phyloP scores from a whole-genome alignment of 2,888 invertebrate genomes.

The Formica aserva region DNA sequence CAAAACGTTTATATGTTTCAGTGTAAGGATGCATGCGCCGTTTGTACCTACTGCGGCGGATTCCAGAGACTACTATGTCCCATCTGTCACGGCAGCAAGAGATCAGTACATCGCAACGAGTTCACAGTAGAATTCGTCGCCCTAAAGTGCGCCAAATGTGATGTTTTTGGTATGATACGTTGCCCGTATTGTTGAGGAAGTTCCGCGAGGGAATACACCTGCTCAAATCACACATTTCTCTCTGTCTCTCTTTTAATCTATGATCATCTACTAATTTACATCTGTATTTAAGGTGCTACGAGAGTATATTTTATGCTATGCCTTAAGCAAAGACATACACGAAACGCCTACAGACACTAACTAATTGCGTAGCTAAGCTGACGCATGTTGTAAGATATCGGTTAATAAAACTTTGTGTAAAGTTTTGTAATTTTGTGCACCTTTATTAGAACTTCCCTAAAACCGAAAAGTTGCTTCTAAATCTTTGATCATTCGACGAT shows the following conservation, averaged over 20 bases:
- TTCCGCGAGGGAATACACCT: conserved; percentile 27
- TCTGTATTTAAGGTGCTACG: conserved; percentile 77
- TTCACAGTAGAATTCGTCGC: conserved; percentile 98
- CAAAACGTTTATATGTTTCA: conserved; percentile 57
- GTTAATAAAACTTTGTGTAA: conserved; percentile 75
- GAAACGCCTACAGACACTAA: conserved; percentile 50
- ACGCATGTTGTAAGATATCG: conserved; percentile 74
- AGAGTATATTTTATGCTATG: conserved; percentile 67
- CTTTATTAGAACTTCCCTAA: neutral
- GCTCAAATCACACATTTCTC: conserved; percentile 43
- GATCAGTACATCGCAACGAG: conserved; percentile 96
- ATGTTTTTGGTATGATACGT: conserved; percentile 96
- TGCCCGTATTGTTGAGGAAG: conserved; percentile 92
- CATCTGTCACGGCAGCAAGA: conserved; percentile 98
- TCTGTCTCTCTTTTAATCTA: conserved; percentile 29
- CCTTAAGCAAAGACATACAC: conserved; percentile 52
- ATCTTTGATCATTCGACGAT: neutral
- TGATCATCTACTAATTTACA: conserved; percentile 61
- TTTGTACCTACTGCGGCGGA: conserved; percentile 95
- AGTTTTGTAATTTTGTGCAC: conserved; percentile 67
- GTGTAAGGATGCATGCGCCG: conserved; percentile 73
- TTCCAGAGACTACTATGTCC: conserved; percentile 96
- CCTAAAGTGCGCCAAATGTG: conserved; percentile 97
- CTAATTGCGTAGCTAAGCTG: conserved; percentile 56
- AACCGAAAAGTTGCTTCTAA: neutral